phyloP scores from a whole-genome alignment of 2,113 vertebrate genomes.

The Apodemus speciosus region DNA sequence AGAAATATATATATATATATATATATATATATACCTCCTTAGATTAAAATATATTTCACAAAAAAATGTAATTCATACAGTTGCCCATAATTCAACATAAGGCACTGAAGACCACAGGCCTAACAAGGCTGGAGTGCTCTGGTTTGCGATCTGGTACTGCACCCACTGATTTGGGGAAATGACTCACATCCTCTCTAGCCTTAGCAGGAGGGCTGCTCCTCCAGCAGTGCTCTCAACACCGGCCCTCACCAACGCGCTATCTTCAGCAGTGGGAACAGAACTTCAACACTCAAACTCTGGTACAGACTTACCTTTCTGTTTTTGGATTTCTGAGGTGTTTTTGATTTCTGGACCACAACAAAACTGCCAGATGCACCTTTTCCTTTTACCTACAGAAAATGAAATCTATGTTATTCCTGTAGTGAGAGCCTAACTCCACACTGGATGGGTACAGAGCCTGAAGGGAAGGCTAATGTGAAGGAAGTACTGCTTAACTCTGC shows the following conservation, averaged over 20 bases:
- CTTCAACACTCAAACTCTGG: neutral
- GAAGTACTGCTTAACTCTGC: constrained; percentile 13
- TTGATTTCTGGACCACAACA: constrained; percentile 90
- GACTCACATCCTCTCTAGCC: neutral
- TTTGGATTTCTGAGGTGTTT: constrained; percentile 86
- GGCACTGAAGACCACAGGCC: neutral
- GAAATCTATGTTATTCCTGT: constrained; percentile 40
- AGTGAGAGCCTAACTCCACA: constrained; percentile 23
- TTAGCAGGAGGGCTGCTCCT: neutral
- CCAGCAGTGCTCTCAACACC: neutral
- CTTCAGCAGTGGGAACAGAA: neutral
- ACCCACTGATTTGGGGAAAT: neutral
- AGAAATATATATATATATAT: neutral
- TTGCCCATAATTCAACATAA: neutral
- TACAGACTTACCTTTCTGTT: constrained; percentile 88
- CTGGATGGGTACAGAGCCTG: neutral
- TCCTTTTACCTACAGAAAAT: constrained; percentile 90
- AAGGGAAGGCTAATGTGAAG: neutral
- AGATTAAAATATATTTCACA: constrained; percentile 28
- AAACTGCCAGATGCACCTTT: constrained; percentile 98
- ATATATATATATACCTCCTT: neutral
- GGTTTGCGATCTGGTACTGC: neutral
- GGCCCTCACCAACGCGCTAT: too few species aligned
- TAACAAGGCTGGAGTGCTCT: neutral
- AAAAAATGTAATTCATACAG: neutral